phyloP scores from a whole-genome alignment of 2,113 vertebrate species.

The Oxyura jamaicensis region DNA sequence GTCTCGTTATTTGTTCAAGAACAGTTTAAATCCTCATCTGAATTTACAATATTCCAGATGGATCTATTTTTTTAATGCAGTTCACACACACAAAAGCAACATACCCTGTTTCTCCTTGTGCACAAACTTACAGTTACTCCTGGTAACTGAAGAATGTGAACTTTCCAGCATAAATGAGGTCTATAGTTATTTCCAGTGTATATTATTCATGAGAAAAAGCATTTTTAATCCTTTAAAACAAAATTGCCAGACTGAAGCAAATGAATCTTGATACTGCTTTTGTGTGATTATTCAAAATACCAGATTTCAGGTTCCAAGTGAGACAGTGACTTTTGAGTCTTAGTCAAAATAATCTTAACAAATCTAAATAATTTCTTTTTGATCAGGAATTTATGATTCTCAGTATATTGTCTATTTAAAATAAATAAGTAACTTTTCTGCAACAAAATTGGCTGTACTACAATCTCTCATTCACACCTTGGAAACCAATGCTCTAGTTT shows the following conservation, averaged over 20 bases:
- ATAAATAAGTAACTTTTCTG: background rate
- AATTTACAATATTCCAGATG: background rate
- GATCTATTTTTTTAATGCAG: background rate
- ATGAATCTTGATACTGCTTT: background rate
- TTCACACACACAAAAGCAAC: background rate
- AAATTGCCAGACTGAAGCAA: background rate
- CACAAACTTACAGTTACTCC: background rate
- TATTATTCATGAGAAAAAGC: background rate
- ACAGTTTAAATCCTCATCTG: background rate
- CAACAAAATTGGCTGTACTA: background rate
- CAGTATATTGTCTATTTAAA: background rate
- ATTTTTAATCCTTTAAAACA: background rate
- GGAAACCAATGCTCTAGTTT: background rate
- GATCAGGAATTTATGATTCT: background rate
- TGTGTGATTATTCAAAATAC: background rate
- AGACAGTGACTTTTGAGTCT: background rate
- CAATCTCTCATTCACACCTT: background rate
- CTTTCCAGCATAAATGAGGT: background rate
- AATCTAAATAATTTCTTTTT: background rate
- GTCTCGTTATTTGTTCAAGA: background rate
- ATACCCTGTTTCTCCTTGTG: background rate
- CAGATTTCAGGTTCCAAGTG: background rate
- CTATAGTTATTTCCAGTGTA: background rate
- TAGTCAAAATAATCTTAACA: background rate
- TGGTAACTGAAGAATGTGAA: background rate